A percentile compares a stretch with the other conserved stretches of the same genome.
Evolutionary conservation across 2,888 invertebrate species (phyloP).

Genomic region (Cheilosia variabilis): DNA sequence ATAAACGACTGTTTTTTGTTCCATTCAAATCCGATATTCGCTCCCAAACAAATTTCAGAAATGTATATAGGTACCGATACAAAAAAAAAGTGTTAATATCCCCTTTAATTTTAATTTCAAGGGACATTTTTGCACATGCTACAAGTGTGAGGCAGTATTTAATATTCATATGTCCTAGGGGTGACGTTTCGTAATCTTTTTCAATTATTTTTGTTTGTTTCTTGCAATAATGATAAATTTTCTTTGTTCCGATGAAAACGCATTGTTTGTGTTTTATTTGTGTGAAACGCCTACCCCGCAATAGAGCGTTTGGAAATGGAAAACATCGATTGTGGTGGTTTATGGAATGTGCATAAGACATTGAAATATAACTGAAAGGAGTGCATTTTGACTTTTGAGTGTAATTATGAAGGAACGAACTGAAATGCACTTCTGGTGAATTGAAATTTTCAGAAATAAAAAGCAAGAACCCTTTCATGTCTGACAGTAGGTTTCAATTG

Average conservation of each 20-base stretch:
- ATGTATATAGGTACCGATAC: not conserved
- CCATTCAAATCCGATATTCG: not conserved
- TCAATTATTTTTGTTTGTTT: slow-evolving; percentile 22
- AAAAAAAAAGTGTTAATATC: slow-evolving; percentile 54
- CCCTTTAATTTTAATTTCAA: slow-evolving; percentile 46
- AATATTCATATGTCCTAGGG: slow-evolving; percentile 59
- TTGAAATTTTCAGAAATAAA: too few relatives aligned
- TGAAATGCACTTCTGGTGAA: too few relatives aligned
- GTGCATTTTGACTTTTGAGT: too few relatives aligned
- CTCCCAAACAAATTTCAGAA: not conserved
- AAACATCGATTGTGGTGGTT: too few relatives aligned
- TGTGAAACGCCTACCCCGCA: not conserved
- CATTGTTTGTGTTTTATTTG: not conserved
- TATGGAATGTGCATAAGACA: too few relatives aligned
- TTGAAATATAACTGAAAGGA: too few relatives aligned
- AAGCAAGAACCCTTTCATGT: too few relatives aligned
- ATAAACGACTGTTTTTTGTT: slow-evolving; percentile 42
- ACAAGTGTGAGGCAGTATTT: slow-evolving; percentile 22
- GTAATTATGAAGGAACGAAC: too few relatives aligned
- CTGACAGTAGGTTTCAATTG: too few relatives aligned
- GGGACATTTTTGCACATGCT: slow-evolving; percentile 49
- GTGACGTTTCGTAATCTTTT: slow-evolving; percentile 43
- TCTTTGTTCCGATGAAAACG: not conserved
- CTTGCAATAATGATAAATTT: slow-evolving; percentile 33
- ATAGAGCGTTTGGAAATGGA: too few relatives aligned